phyloP scores from a whole-genome alignment of 2,888 invertebrate genomes.

The Tryphoninae sp. region DNA sequence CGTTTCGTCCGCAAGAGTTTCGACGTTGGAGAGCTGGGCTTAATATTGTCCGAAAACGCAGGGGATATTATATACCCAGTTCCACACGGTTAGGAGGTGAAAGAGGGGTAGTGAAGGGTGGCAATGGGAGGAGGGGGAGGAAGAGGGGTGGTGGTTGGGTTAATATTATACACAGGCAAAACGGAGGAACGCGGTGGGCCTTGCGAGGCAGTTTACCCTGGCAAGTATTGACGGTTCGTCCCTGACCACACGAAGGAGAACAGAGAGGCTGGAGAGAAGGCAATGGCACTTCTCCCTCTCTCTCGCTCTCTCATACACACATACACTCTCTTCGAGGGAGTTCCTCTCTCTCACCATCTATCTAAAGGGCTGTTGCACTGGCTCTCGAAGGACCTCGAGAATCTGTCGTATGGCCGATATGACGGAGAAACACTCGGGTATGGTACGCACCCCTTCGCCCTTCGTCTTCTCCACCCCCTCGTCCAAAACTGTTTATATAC shows the following conservation, averaged over 20 bases:
- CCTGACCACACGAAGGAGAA: slow-evolving; percentile 54
- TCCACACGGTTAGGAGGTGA: slow-evolving; percentile 20
- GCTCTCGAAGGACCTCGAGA: slow-evolving; percentile 58
- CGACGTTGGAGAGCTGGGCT: slow-evolving; percentile 66
- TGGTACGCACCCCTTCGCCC: slow-evolving; percentile 18
- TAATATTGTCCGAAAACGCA: slow-evolving; percentile 79
- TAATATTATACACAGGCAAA: slow-evolving; percentile 3
- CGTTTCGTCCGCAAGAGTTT: slow-evolving; percentile 39
- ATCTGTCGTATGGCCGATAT: slow-evolving; percentile 61
- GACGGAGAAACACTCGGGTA: slow-evolving; percentile 48
- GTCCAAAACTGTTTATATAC: not conserved
- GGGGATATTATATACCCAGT: slow-evolving; percentile 53
- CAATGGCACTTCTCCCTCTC: slow-evolving; percentile 32
- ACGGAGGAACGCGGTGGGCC: slow-evolving; percentile 33
- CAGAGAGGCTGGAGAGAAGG: slow-evolving; percentile 21
- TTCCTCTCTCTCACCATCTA: slow-evolving; percentile 12
- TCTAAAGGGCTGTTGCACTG: slow-evolving; percentile 55
- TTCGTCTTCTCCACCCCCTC: slow-evolving; percentile 20
- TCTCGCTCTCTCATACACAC: slow-evolving; percentile 1
- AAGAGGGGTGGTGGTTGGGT: slow-evolving; percentile 11
- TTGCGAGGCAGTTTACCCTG: slow-evolving; percentile 41
- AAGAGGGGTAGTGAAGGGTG: not conserved
- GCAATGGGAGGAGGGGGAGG: not conserved
- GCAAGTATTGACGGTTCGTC: slow-evolving; percentile 64
- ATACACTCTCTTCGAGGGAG: not conserved